Evolutionary conservation across 2,797 vertebrate species (phyloP).

Genomic region (Danio choprae): DNA sequence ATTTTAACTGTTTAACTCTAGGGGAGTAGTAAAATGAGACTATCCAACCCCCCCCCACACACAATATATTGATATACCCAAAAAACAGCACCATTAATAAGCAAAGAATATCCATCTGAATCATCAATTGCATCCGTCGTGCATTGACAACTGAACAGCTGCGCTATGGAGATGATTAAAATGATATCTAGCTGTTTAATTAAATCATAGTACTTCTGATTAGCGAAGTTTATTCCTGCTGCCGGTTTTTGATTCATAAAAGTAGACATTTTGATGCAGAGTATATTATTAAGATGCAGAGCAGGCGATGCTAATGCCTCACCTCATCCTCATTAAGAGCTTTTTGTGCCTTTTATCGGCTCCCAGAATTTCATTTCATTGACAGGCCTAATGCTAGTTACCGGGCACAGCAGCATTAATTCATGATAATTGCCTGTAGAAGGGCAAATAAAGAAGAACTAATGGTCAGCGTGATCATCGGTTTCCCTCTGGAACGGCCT

Average conservation of each 20-base stretch:
- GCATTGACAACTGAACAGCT: neutral
- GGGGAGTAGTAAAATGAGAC: too few species aligned
- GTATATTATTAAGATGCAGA: conserved; percentile 19
- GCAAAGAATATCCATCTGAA: neutral
- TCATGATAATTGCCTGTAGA: conserved; percentile 81
- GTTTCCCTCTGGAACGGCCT: conserved; percentile 77
- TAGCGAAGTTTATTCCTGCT: neutral
- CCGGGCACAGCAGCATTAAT: conserved; percentile 78
- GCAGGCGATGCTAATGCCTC: conserved; percentile 44
- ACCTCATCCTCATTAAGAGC: conserved; percentile 59
- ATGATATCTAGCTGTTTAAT: neutral
- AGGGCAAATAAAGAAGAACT: conserved; percentile 85
- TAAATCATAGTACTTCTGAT: neutral
- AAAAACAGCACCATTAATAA: neutral
- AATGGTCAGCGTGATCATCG: conserved; percentile 80
- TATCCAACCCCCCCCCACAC: too few species aligned
- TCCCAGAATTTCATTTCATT: conserved; percentile 74
- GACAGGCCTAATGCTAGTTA: conserved; percentile 79
- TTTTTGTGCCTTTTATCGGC: conserved; percentile 76
- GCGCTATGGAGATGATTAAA: neutral
- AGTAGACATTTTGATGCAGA: neutral
- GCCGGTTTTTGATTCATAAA: neutral
- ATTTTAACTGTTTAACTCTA: too few species aligned
- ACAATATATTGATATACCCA: too few species aligned
- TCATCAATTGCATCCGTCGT: neutral